Conservation (phyloP, 1,140 invertebrate genomes). For the Steinernema feltiae region DNA sequence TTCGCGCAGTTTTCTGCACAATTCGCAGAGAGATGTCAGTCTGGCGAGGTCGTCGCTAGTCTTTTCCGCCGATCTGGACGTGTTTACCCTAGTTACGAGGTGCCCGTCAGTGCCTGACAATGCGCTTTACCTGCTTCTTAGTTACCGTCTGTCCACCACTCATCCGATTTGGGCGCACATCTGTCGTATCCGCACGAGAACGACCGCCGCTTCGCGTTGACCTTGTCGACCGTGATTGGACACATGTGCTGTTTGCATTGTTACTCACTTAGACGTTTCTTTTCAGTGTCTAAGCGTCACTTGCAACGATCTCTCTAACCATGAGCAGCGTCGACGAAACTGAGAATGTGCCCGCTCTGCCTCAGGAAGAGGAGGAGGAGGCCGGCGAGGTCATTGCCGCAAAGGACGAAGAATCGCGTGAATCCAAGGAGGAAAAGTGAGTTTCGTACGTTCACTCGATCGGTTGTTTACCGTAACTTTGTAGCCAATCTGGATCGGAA, state of each 20-base stretch:
- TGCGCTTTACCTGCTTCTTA: background rate
- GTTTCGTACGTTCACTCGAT: background rate
- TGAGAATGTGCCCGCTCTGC: background rate
- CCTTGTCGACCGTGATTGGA: background rate
- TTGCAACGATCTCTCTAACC: background rate
- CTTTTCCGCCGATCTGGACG: background rate
- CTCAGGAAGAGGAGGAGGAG: slow-evolving; percentile 17
- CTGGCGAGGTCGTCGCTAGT: background rate
- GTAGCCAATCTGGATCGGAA: slow-evolving; percentile 2
- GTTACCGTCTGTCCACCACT: too few species aligned
- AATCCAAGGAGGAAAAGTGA: background rate
- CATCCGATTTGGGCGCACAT: background rate
- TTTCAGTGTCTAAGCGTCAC: background rate
- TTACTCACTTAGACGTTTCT: background rate
- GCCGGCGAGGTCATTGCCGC: slow-evolving; percentile 8
- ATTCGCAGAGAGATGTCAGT: background rate
- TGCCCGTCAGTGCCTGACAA: background rate
- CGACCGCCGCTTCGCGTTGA: background rate
- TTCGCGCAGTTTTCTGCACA: background rate
- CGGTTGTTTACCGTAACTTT: background rate
- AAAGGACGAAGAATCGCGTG: slow-evolving; percentile 22
- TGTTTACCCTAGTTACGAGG: background rate
- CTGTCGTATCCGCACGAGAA: background rate
- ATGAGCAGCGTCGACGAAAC: slow-evolving; percentile 1
- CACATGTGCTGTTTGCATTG: background rate